Evolutionary conservation across 1,140 invertebrate species (phyloP), one percentile per base, ranked within the genome.

Genomic region (Drosophila tristis): DNA sequence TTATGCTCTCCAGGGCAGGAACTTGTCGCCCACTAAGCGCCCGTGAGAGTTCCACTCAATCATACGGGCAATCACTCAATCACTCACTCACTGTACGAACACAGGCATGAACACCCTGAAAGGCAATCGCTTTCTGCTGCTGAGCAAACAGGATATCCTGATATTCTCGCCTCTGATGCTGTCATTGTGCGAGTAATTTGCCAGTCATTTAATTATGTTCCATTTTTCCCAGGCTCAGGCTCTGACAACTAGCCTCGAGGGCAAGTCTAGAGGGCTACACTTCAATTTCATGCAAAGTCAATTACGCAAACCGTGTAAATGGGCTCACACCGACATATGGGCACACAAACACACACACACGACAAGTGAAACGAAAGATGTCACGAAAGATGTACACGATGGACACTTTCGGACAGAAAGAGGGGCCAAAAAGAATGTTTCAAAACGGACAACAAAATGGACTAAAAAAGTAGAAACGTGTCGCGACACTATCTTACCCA

Each of bases 201-300:
- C 50, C n/a, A 57, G 47, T 35, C 60, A 73, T 54, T 48, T 62
- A 78, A 78, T 78, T 72, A 70, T 58, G 35, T 4, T 29, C 9
- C 50, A 50, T 42, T 72, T 42, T 61, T 35, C 15, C 60, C 9
- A 13, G 4, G 35, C 35, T 11, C 35, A 5, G 35, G 44, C 43
- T 39, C 11, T 42, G 47, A 54, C 59, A 79, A 63, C 57, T 64
- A 56, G 63, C 51, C 48, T 9, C 50, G 47, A 15, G n/a, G 59
- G 56, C 45, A 48, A 61, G 26, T 56, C 70, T 73, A 73, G 62
- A 56, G 50, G 50, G 49, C 67, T 50, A 7, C 44, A 59, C n/a
- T 51, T 31, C 53, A 58, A 5, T 64, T 25, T 67, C 64, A 81
- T 62, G 78, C 59, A 86, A 80, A 80, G 81, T 86, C 78, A 86